Evolutionary conservation across 2,888 invertebrate species (phyloP), one percentile per base, ranked within the genome.

Genomic region (Eristalis tenax): DNA sequence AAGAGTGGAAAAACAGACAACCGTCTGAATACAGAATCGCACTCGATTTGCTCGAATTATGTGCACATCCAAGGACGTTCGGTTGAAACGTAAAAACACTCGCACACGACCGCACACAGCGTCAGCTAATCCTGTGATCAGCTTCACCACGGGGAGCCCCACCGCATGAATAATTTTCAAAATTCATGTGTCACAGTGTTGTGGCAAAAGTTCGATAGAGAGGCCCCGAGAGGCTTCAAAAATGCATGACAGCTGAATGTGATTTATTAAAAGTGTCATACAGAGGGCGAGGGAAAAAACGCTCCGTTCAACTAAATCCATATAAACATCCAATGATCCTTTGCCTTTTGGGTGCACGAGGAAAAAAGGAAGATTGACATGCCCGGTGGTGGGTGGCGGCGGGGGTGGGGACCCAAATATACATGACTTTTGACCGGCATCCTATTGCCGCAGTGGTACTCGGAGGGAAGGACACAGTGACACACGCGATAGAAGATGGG

Each of bases 191-290:
- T 32, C 66, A 76, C 50, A 18, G 56, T 43, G 50, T 50, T 77
- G 76, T 61, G 68, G 69, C 15, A 71, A 13, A 13, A 15, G 26
- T 59, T 59, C 59, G 26, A 59, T 28, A 59, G 59, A 23, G 23
- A 23, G 23, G 6, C 43, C 35, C 66, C 76, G 59, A n/a, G 50
- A 69, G 35, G 35, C 32, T 32, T 63, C 69, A 68, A 50, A 69
- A 77, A 69, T 50, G 43, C 32, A 63, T 69, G 76, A 68, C 66
- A 76, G 28, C 59, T 59, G 40, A 76, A 61, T 68, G 69, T 61
- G 77, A 77, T 77, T 77, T 77, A 68, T 77, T 32, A 69, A 69
- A 69, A 69, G 69, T 77, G 77, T 63, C 61, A 40, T 22, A 22
- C 65, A 13, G 28, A 13, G 18, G 18, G 38, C 13, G 22, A 32